Evolutionary conservation across 2,797 vertebrate species (phyloP).

Genomic region (Cuculus canorus): DNA sequence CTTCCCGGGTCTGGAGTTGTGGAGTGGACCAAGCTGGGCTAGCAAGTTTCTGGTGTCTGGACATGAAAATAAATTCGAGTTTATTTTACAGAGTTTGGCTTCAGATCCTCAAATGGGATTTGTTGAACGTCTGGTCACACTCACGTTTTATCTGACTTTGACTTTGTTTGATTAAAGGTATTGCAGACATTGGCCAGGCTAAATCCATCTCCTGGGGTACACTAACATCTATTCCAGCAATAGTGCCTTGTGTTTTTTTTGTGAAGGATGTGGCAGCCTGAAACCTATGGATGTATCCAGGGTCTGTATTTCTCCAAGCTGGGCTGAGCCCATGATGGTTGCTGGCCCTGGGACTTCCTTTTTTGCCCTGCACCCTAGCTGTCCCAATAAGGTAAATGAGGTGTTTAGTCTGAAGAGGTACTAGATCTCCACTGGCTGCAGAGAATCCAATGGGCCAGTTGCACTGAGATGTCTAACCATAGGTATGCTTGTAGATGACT

Average conservation of each 20-base stretch:
- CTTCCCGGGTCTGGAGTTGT: not conserved
- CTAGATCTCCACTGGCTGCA: not conserved
- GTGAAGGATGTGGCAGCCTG: not conserved
- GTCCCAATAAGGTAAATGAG: fast-evolving
- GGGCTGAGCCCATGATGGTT: not conserved
- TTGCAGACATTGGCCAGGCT: not conserved
- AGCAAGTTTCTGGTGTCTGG: not conserved
- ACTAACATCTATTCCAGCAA: not conserved
- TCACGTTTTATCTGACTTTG: not conserved
- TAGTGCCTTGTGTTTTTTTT: not conserved
- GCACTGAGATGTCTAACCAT: not conserved
- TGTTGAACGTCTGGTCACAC: not conserved
- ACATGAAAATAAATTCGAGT: not conserved
- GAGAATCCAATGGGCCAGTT: not conserved
- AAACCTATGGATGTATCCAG: fast-evolving
- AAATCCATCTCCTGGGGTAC: not conserved
- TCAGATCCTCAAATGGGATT: not conserved
- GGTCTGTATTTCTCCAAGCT: not conserved
- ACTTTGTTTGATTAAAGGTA: not conserved
- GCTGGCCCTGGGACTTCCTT: not conserved
- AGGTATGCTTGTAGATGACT: not conserved
- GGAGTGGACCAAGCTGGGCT: not conserved
- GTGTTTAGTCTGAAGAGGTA: not conserved
- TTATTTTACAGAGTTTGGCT: not conserved
- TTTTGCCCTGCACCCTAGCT: not conserved